Base-by-base conservation (phyloP, 2,888 invertebrate genomes). In the Synanthedon formicaeformis region DNA sequence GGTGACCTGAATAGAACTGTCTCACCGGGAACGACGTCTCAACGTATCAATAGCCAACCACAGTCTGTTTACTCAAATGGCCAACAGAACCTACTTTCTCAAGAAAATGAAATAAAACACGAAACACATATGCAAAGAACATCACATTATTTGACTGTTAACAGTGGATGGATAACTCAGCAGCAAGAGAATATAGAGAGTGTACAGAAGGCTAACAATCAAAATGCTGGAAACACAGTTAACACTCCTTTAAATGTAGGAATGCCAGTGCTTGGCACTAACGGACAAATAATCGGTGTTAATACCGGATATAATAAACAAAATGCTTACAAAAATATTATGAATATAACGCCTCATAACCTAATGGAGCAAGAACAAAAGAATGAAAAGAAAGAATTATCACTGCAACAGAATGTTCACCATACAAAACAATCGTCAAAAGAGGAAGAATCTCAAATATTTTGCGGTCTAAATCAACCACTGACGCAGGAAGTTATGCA, bases 251-350 rank as follows among this genome's bases (percentile, higher is more conserved):
- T 73, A 2, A 76, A 75, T 54, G 71, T 76, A 3, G 83, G 84
- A 34, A 60, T 82, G 57, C 84, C 85, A 3, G 81, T 90, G 41
- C 69, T 90, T 54, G 89, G 89, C 10, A 88, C 89, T 1, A 90
- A 90, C 58, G 90, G 90, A 49, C 90, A 90, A 71, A 81, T 91
- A 51, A 89, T 91, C 54, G 90, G 89, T 41, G 83, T 90, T 8
- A 90, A 90, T 64, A 88, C 88, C 40, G 75, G 78, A 12, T 78
- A 69, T 57, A 71, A 68, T 57, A 81, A 80, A 62, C 74, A 81
- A 54, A 52, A 62, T 2, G 75, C 70, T 59, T 69, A 68, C 52
- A 83, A 81, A 65, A 75, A 73, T 57, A 53, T 64, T 8, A 59
- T 72, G 34, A 64, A 63, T 23, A 55, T 64, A 4, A 57, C 70